phyloP scores from a whole-genome alignment of 2,113 vertebrate species.

The Nyctereutes procyonoides region DNA sequence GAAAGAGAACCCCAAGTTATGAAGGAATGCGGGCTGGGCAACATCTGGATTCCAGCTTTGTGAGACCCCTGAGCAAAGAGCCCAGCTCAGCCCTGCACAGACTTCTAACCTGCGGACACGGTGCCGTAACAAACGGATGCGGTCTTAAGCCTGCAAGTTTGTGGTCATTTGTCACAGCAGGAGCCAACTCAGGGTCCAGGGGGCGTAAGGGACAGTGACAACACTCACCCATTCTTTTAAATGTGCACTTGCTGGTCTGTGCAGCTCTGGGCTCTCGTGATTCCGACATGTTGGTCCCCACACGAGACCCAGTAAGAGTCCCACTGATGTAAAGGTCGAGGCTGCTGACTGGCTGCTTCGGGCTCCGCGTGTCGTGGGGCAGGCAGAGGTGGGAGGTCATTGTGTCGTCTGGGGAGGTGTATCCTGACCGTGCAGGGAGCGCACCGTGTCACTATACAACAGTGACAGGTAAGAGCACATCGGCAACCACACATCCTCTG shows the following conservation, averaged over 20 bases:
- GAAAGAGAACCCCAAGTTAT: background rate
- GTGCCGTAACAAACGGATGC: accelerated
- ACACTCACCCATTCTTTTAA: too few relatives aligned
- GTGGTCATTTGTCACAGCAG: background rate
- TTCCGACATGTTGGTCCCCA: background rate
- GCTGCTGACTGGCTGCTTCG: accelerated
- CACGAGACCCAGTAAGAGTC: background rate
- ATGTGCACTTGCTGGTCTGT: accelerated
- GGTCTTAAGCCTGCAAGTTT: background rate
- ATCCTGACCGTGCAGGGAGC: background rate
- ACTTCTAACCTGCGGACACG: background rate
- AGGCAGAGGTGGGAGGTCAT: background rate
- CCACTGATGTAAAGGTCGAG: background rate
- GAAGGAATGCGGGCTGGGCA: background rate
- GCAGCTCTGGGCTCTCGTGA: background rate
- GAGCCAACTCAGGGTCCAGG: background rate
- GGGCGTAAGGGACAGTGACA: accelerated
- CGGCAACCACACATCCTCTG: background rate
- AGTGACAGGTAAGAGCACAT: background rate
- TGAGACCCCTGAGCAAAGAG: background rate
- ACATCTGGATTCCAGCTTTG: background rate
- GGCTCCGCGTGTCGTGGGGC: accelerated
- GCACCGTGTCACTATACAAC: background rate
- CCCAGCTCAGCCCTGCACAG: background rate
- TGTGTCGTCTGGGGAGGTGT: accelerated